phyloP scores from a whole-genome alignment of 2,888 invertebrate species.

The Rhyacophila evoluta region DNA sequence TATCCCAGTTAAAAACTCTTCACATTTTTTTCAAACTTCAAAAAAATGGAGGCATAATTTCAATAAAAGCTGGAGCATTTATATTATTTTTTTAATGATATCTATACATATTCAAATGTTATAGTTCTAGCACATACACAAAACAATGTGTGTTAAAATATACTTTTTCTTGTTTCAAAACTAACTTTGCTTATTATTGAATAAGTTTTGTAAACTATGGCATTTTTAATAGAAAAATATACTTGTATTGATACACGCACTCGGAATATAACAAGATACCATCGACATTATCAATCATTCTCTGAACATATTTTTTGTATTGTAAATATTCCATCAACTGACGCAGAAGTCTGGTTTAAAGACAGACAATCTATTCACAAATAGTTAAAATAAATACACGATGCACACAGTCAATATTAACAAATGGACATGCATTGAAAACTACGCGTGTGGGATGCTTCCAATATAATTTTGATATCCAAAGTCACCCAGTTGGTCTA shows the following conservation, averaged over 20 bases:
- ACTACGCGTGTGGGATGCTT: conserved; percentile 50
- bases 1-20: no score
- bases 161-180: no score
- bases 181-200: no score
- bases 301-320: background rate
- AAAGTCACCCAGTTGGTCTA: conserved; percentile 40
- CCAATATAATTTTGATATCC: conserved; percentile 47
- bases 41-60: no score
- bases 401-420: conserved; percentile 1
- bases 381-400: conserved; percentile 4
- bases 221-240: background rate
- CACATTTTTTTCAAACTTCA: no score
- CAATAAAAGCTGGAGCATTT: no score
- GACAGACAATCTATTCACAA: background rate
- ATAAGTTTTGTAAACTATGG: no score
- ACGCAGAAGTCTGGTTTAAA: background rate
- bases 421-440: conserved; percentile 39
- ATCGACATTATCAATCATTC: conserved; percentile 8
- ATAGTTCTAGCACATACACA: no score
- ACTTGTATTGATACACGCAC: background rate
- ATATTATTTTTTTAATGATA: no score
- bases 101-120: no score
- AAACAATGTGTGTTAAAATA: no score
- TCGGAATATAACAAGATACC: background rate
- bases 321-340: conserved; percentile 5